These are phyloP conservation scores for Ormyrus pomaceus DNA, from an alignment of 2,888 invertebrate genomes.

Conservation along the genomic window DNA sequence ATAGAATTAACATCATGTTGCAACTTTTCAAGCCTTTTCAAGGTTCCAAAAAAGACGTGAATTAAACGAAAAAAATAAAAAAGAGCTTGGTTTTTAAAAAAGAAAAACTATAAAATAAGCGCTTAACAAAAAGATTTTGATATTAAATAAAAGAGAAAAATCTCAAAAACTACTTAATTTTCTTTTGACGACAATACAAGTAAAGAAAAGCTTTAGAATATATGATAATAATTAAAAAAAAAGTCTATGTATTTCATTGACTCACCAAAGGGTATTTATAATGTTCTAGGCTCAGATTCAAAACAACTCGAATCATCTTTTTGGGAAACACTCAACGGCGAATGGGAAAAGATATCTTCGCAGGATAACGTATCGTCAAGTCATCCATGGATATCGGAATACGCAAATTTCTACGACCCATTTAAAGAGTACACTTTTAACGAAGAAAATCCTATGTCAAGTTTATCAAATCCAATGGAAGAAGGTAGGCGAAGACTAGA, in stretches of 20 bases:
- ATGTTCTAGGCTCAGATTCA: constrained; percentile 66
- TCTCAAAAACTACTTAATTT: constrained; percentile 13
- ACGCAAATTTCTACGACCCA: constrained; percentile 80
- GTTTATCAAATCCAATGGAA: constrained; percentile 86
- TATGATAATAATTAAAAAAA: neutral
- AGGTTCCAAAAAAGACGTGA: constrained; percentile 51
- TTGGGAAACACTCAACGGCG: constrained; percentile 84
- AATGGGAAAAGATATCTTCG: constrained; percentile 87
- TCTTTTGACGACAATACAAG: neutral
- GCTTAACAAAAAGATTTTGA: constrained; percentile 45
- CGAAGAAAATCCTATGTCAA: constrained; percentile 90
- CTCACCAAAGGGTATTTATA: constrained; percentile 29
- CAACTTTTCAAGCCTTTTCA: constrained; percentile 42
- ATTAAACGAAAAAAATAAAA: constrained; percentile 49
- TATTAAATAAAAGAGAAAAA: constrained; percentile 28
- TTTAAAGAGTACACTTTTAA: constrained; percentile 87
- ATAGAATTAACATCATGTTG: constrained; percentile 55
- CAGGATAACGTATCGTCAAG: constrained; percentile 76
- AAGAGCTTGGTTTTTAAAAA: neutral
- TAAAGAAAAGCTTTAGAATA: neutral
- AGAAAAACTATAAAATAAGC: constrained; percentile 22
- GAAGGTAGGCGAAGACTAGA: constrained; percentile 90
- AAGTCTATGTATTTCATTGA: neutral
- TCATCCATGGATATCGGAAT: constrained; percentile 85
- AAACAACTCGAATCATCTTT: constrained; percentile 75